A percentile compares a stretch with the other conserved stretches of the same genome.
These are phyloP conservation scores for Halictus rubicundus DNA, from an alignment of 1,140 invertebrate species.

Conservation along the genomic window DNA sequence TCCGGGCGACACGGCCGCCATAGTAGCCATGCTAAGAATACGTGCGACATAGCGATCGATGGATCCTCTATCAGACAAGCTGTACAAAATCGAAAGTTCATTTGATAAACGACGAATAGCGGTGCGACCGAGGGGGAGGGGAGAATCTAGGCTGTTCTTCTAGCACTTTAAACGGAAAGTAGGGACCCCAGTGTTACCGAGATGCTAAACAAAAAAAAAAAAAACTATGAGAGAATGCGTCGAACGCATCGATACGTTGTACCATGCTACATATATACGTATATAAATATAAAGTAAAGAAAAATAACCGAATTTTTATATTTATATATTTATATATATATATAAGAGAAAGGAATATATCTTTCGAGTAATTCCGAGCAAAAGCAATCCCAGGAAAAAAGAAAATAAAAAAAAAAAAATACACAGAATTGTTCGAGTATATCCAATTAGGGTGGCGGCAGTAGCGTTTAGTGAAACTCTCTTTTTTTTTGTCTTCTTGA, in stretches of 20 bases:
- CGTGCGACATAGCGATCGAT: too few species aligned
- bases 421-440: slow-evolving; percentile 37
- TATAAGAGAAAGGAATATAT: slow-evolving; percentile 16
- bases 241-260: slow-evolving; percentile 9
- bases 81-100: slow-evolving; percentile 44
- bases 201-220: slow-evolving; percentile 66
- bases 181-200: slow-evolving; percentile 79
- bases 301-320: slow-evolving; percentile 19
- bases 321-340: slow-evolving; percentile 5
- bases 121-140: slow-evolving; percentile 73
- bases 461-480: slow-evolving; percentile 72
- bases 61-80: slow-evolving; percentile 64
- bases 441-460: slow-evolving; percentile 77
- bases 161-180: slow-evolving; percentile 82
- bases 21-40: not conserved
- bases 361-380: not conserved
- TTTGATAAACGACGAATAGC: slow-evolving; percentile 57
- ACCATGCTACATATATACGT: not conserved
- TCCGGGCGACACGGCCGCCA: not conserved
- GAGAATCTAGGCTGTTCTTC: slow-evolving; percentile 81
- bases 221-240: slow-evolving; percentile 34
- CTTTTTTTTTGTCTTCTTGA: slow-evolving; percentile 65
- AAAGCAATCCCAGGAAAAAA: slow-evolving; percentile 8
- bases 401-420: slow-evolving; percentile 13
- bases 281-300: slow-evolving; percentile 23